Evolutionary conservation across 37 sponge, comb jelly and placozoan species (phyloP), one percentile per base, ranked within the genome.

Genomic region (Geodia barretti): DNA sequence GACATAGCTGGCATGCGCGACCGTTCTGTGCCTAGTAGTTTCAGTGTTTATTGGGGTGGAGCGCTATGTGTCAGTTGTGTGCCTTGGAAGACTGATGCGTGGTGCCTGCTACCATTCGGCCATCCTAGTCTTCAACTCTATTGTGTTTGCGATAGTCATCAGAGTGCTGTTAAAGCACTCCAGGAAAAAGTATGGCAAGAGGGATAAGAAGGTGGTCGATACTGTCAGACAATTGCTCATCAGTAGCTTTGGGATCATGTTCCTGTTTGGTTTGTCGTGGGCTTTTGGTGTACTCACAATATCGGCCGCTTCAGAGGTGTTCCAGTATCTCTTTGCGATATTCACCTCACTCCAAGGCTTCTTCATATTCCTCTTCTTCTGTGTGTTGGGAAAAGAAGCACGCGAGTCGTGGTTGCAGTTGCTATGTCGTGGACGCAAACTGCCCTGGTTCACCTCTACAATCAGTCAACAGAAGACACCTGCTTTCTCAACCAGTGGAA

Each of bases 311-410:
- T 66, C 80, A 41, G 17, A 76, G 5, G 78, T 63, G 4, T 76
- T 82, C 83, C 82, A 88, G 64, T 69, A 33, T 33, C 73, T 88
- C 42, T 88, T 88, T 43, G 72, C 83, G 24, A 30, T 83, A 28
- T 73, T 66, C 33, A 89, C 83, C 79, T 71, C 83, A 23, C 28
- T 81, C 2, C 88, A 88, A 68, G 88, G 88, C 1, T 82, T 88
- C 39, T 77, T 82, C 67, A 75, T 83, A 38, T 83, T 74, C 47
- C 29, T 88, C 0, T 88, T 88, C 65, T 77, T 81, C 83, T 81
- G 82, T 68, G 64, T 83, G 59, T 24, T 68, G 54, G 32, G 73
- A 4, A 54, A 4, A 30, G 82, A 81, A 14, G 72, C 29, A 3
- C 72, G 82, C 14, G 41, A 70, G 28, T 29, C 29, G 34, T 81